Evolutionary conservation across 2,888 invertebrate species (phyloP).

Genomic region (Dolichomitus sp.): DNA sequence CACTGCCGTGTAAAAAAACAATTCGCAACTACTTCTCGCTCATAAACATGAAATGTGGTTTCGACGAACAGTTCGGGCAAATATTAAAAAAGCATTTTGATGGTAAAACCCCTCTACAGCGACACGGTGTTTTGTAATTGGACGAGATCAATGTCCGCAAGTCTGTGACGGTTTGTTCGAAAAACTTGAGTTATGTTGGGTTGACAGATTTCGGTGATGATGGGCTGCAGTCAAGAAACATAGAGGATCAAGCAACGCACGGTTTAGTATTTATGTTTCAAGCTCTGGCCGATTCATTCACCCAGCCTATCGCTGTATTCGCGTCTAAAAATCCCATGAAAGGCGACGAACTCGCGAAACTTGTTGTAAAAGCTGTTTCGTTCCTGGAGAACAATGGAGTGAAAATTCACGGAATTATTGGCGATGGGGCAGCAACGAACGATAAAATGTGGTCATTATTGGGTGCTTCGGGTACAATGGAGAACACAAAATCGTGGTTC

Average conservation of each 20-base stretch:
- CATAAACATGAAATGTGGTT: conserved; percentile 36
- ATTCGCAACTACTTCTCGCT: conserved; percentile 23
- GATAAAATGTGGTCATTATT: too few species aligned
- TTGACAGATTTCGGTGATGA: too few species aligned
- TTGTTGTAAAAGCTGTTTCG: too few species aligned
- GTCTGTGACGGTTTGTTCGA: not conserved
- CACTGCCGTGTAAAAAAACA: conserved; percentile 32
- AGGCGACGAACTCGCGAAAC: too few species aligned
- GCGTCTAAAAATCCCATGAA: not conserved
- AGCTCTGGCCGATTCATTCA: not conserved
- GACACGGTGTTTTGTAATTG: not conserved
- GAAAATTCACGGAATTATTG: too few species aligned
- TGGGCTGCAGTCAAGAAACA: not conserved
- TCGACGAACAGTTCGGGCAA: conserved; percentile 27
- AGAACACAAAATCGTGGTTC: too few species aligned
- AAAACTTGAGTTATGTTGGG: not conserved
- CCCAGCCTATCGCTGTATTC: not conserved
- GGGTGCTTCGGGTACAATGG: too few species aligned
- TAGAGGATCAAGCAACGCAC: not conserved
- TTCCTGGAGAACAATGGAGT: too few species aligned
- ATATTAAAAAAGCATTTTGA: conserved; percentile 20
- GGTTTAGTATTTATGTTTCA: not conserved
- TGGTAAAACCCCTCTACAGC: conserved; percentile 4
- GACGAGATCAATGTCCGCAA: conserved; percentile 17
- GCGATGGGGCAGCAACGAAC: too few species aligned